phyloP scores from a whole-genome alignment of 1,140 invertebrate species.

The Anoplophora glabripennis region DNA sequence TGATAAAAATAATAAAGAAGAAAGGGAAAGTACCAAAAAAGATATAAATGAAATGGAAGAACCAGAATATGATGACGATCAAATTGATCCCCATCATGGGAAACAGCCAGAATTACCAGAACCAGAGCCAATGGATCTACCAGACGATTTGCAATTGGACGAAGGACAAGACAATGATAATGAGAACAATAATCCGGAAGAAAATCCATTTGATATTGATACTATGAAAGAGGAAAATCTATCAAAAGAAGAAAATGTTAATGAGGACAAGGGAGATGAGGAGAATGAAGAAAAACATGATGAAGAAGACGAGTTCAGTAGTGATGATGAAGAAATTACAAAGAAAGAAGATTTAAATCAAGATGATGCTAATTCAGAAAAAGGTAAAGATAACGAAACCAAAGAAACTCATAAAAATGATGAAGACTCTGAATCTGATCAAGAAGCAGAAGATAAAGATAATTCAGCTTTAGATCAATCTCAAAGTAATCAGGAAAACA shows the following conservation, averaged over 20 bases:
- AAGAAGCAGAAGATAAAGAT: constrained; percentile 23
- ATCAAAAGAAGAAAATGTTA: constrained; percentile 46
- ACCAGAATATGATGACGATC: constrained; percentile 74
- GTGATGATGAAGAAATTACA: constrained; percentile 47
- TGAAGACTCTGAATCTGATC: constrained; percentile 31
- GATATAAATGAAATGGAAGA: constrained; percentile 77
- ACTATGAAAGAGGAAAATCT: constrained; percentile 59
- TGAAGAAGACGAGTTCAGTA: constrained; percentile 42
- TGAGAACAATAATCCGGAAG: constrained; percentile 60
- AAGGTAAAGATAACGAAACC: constrained; percentile 44
- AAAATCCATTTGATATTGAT: constrained; percentile 83
- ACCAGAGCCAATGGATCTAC: constrained; percentile 80
- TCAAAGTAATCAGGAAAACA: constrained; percentile 49
- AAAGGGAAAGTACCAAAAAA: constrained; percentile 57
- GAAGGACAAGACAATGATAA: constrained; percentile 63
- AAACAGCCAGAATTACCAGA: constrained; percentile 71
- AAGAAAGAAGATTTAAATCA: constrained; percentile 37
- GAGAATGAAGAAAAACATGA: constrained; percentile 43
- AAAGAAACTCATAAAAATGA: constrained; percentile 51
- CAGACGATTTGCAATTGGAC: constrained; percentile 82
- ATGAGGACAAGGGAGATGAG: constrained; percentile 49
- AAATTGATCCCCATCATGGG: constrained; percentile 83
- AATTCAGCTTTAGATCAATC: constrained; percentile 48
- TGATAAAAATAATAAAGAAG: constrained; percentile 49
- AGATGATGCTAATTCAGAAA: constrained; percentile 17